Conservation (phyloP, 2,113 vertebrate species). For the Balaeniceps rex region DNA sequence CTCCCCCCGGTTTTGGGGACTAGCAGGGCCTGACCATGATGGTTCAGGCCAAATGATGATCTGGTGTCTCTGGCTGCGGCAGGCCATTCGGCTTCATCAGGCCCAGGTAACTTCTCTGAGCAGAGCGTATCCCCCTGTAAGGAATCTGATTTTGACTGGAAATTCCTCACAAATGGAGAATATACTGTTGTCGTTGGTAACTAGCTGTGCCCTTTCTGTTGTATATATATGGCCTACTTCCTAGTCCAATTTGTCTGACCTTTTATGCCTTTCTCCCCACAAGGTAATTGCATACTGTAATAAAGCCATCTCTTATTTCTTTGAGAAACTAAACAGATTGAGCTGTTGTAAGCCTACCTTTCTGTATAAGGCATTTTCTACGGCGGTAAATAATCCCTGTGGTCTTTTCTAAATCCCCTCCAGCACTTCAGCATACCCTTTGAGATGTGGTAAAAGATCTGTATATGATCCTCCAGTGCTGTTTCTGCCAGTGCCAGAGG, state of each 20-base stretch:
- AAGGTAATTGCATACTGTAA: not conserved
- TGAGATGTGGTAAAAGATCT: not conserved
- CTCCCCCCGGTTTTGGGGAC: not conserved
- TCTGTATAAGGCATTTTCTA: not conserved
- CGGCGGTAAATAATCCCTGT: not conserved
- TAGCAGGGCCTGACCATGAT: not conserved
- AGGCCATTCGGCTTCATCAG: not conserved
- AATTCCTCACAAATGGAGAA: not conserved
- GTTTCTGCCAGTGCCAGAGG: not conserved
- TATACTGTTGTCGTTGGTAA: not conserved
- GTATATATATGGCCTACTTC: not conserved
- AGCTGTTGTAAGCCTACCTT: not conserved
- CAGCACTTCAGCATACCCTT: not conserved
- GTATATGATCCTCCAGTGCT: not conserved
- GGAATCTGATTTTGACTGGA: not conserved
- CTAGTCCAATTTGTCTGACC: not conserved
- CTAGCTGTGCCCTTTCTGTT: not conserved
- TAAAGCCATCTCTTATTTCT: not conserved
- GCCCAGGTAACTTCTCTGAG: not conserved
- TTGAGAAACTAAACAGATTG: not conserved
- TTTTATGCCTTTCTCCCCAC: not conserved
- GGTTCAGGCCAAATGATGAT: not conserved
- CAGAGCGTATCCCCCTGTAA: rapidly evolving
- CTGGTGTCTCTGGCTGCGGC: not conserved
- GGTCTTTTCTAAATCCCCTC: not conserved